phyloP scores from a whole-genome alignment of 1,140 invertebrate genomes.

The Himalopsyche phryganea region DNA sequence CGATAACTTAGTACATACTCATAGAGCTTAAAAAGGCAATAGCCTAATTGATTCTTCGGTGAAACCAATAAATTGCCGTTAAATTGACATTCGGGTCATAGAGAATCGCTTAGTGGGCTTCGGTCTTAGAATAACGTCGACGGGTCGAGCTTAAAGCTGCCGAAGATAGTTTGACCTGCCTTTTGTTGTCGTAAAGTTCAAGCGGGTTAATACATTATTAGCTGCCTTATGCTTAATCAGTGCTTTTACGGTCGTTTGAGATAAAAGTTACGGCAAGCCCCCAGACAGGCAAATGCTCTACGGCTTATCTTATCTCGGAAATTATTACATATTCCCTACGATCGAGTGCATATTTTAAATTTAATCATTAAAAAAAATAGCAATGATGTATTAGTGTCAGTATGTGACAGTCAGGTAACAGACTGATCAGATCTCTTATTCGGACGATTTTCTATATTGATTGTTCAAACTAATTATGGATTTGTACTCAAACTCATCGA shows the following conservation, averaged over 20 bases:
- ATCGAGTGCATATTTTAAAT: too few species aligned
- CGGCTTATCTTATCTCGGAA: too few species aligned
- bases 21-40: constrained; percentile 15
- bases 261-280: not conserved
- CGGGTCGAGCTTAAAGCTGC: constrained; percentile 1
- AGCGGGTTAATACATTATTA: constrained; percentile 20
- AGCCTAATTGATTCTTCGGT: constrained; percentile 28
- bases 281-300: too few species aligned
- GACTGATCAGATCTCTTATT: too few species aligned
- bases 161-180: constrained; percentile 14
- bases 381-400: too few species aligned
- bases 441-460: too few species aligned
- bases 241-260: constrained; percentile 21
- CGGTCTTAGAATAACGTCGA: constrained; percentile 20
- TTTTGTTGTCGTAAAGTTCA: constrained; percentile 9
- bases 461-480: too few species aligned
- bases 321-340: too few species aligned
- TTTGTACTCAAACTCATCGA: too few species aligned
- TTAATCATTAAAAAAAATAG: too few species aligned
- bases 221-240: constrained; percentile 20
- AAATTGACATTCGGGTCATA: constrained; percentile 27
- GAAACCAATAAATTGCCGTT: constrained; percentile 27
- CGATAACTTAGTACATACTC: not conserved
- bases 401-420: too few species aligned
- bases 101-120: constrained; percentile 28